These are phyloP conservation scores for Pseudomugil tenellus DNA, from an alignment of 2,797 vertebrate genomes.

Conservation along the genomic window DNA sequence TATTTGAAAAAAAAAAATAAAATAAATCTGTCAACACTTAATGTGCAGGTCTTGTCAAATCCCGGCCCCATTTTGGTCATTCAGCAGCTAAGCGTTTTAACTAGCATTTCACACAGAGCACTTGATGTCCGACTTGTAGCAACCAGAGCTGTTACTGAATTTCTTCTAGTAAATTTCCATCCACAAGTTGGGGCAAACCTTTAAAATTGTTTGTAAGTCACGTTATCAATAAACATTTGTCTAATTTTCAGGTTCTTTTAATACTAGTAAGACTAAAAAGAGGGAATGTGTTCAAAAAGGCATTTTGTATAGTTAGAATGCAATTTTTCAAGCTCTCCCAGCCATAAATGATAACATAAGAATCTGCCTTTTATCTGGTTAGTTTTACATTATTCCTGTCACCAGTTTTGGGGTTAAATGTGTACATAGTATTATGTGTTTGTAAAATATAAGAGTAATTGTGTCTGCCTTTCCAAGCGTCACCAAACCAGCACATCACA, in stretches of 20 bases:
- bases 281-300: conserved; percentile 27
- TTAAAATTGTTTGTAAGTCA: conserved; percentile 8
- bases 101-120: conserved; percentile 48
- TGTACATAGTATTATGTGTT: conserved; percentile 40
- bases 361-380: conserved; percentile 29
- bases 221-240: conserved; percentile 20
- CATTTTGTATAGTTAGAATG: conserved; percentile 25
- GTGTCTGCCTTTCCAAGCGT: conserved; percentile 42
- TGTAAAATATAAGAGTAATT: conserved; percentile 40
- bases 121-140: conserved; percentile 44
- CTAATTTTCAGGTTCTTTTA: conserved; percentile 27
- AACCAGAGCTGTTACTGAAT: conserved; percentile 29
- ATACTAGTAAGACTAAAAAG: conserved; percentile 19
- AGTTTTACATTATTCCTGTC: conserved; percentile 35
- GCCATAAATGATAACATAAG: conserved; percentile 45
- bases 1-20: conserved; percentile 50
- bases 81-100: conserved; percentile 33
- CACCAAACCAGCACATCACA: conserved; percentile 69
- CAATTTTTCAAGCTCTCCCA: conserved; percentile 23
- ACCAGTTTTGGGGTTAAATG: conserved; percentile 36
- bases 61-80: conserved; percentile 30
- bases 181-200: conserved; percentile 18
- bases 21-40: conserved; percentile 48
- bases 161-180: conserved; percentile 14
- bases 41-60: conserved; percentile 64